Evolutionary conservation across 1,140 invertebrate species (phyloP).

Genomic region (Bicyclus anynana): DNA sequence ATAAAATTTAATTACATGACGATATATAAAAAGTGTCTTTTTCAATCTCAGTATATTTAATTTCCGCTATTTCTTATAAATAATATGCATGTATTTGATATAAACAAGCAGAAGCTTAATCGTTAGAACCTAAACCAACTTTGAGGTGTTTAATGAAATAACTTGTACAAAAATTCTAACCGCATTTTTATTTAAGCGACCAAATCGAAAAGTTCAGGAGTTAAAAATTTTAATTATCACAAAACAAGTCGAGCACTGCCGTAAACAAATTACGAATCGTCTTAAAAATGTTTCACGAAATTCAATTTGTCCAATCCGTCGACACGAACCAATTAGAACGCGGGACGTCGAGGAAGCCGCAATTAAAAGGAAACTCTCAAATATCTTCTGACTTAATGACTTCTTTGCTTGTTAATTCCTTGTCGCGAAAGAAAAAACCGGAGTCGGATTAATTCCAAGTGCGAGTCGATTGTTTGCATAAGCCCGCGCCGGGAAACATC

Average conservation of each 20-base stretch:
- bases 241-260: conserved; percentile 20
- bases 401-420: conserved; percentile 77
- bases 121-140: too few relatives aligned
- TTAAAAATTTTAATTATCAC: conserved; percentile 23
- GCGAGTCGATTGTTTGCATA: conserved; percentile 76
- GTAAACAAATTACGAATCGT: conserved; percentile 37
- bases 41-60: too few relatives aligned
- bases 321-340: conserved; percentile 72
- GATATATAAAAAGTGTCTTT: too few relatives aligned
- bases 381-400: conserved; percentile 76
- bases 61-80: too few relatives aligned
- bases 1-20: too few relatives aligned
- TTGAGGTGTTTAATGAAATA: background rate
- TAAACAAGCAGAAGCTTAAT: too few relatives aligned
- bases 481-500: conserved; percentile 70
- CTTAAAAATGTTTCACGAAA: conserved; percentile 54
- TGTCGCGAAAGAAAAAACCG: conserved; percentile 72
- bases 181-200: conserved; percentile 8
- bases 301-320: conserved; percentile 58
- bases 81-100: too few relatives aligned
- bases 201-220: conserved; percentile 14
- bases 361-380: conserved; percentile 73
- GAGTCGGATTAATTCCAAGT: conserved; percentile 75
- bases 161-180: background rate
- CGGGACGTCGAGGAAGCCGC: conserved; percentile 66